Percentiles rank a stretch among this genome's conserved stretches.
Evolutionary conservation across 2,888 invertebrate genomes (phyloP).

Genomic region (Cephus pulcher): DNA sequence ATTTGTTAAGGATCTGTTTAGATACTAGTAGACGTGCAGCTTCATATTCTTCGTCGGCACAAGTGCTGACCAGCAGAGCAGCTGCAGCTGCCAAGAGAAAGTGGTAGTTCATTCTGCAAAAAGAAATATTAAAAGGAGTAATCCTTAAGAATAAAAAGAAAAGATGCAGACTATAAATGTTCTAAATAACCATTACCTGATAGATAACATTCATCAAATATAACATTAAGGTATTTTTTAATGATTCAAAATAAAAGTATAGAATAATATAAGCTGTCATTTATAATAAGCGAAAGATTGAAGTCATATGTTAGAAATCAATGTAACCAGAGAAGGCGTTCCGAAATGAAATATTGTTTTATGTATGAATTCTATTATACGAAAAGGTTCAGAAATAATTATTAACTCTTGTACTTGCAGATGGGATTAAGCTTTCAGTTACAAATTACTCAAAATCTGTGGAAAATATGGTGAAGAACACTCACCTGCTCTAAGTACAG

Average conservation of each 20-base stretch:
- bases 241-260: not conserved
- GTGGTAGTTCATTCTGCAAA: slow-evolving; percentile 61
- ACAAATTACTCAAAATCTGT: not conserved
- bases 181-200: not conserved
- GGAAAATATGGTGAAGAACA: not conserved
- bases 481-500: slow-evolving; percentile 23
- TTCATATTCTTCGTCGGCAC: slow-evolving; percentile 75
- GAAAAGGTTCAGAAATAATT: not conserved
- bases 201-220: not conserved
- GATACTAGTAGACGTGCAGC: slow-evolving; percentile 88
- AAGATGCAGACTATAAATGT: not conserved
- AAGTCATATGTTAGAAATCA: slow-evolving; percentile 28
- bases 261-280: not conserved
- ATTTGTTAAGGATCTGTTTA: slow-evolving; percentile 95
- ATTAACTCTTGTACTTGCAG: not conserved
- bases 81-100: slow-evolving; percentile 67
- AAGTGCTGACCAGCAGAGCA: slow-evolving; percentile 67
- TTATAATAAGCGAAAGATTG: not conserved
- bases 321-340: not conserved
- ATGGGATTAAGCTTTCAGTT: not conserved
- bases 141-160: not conserved
- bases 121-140: slow-evolving; percentile 20
- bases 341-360: not conserved
- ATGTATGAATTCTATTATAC: not conserved
- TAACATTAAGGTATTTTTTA: not conserved